Conservation (phyloP, 2,113 vertebrate species). For the Entosphenus tridentatus region DNA sequence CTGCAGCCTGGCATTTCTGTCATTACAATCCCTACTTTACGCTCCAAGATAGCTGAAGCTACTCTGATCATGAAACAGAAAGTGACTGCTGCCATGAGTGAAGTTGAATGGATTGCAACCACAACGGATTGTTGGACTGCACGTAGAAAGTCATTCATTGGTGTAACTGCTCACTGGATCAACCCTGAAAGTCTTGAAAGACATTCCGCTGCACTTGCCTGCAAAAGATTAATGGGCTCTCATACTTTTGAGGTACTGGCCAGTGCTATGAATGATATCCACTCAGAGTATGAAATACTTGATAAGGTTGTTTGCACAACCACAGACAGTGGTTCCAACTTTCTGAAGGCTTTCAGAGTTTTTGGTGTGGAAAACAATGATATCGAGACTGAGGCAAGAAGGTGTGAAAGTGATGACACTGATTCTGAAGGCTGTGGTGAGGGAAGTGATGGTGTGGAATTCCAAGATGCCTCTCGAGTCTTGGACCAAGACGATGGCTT, state of each 20-base stretch:
- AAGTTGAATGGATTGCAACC: conserved; percentile 11
- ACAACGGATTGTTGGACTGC: conserved; percentile 14
- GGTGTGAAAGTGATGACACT: too few species aligned
- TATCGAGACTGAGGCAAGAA: too few species aligned
- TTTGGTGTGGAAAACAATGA: too few species aligned
- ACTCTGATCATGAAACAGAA: conserved; percentile 8
- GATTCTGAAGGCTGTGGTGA: too few species aligned
- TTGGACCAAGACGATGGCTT: too few species aligned
- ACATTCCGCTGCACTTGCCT: conserved; percentile 11
- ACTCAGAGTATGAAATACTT: conserved; percentile 12
- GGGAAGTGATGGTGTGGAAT: too few species aligned
- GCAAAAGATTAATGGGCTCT: conserved; percentile 11
- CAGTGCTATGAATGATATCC: conserved; percentile 12
- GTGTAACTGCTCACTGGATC: conserved; percentile 12
- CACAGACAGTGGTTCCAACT: too few species aligned
- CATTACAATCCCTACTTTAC: too few species aligned
- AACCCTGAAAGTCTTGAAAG: conserved; percentile 9
- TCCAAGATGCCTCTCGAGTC: too few species aligned
- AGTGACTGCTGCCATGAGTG: conserved; percentile 8
- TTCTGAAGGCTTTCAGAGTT: too few species aligned
- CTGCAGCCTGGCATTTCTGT: too few species aligned
- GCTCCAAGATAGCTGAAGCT: too few species aligned
- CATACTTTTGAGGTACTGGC: conserved; percentile 13
- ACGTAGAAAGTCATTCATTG: conserved; percentile 8
- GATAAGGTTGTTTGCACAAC: conserved; percentile 11